Percentiles rank a stretch among this genome's conserved stretches.
These are phyloP conservation scores for Drosophila willistoni DNA, from an alignment of 1,140 invertebrate species.

Conservation along the genomic window DNA sequence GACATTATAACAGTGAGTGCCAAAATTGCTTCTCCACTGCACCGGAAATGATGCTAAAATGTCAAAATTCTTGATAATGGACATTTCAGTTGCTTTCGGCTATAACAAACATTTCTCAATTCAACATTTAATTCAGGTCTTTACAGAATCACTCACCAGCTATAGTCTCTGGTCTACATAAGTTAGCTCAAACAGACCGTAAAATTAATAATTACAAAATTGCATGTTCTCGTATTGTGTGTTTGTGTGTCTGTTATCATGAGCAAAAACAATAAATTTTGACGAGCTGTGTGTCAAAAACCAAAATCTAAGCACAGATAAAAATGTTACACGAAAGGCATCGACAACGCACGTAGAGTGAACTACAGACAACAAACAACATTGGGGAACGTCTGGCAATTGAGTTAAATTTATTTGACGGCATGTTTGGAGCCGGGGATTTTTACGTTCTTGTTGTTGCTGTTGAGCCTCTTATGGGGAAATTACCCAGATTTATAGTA, in stretches of 20 bases:
- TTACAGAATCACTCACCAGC: slow-evolving; percentile 23
- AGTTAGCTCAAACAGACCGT: slow-evolving; percentile 66
- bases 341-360: slow-evolving; percentile 20
- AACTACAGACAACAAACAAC: slow-evolving; percentile 24
- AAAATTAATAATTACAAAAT: slow-evolving; percentile 76
- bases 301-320: slow-evolving; percentile 56
- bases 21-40: slow-evolving; percentile 37
- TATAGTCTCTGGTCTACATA: slow-evolving; percentile 14
- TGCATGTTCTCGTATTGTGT: slow-evolving; percentile 53
- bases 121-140: slow-evolving; percentile 18
- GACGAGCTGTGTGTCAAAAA: slow-evolving; percentile 37
- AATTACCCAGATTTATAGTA: slow-evolving; percentile 23
- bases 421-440: slow-evolving; percentile 25
- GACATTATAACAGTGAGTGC: slow-evolving; percentile 38
- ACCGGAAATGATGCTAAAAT: slow-evolving; percentile 42
- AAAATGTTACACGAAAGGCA: slow-evolving; percentile 51
- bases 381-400: slow-evolving; percentile 50
- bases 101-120: slow-evolving; percentile 18
- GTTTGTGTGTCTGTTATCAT: slow-evolving; percentile 34
- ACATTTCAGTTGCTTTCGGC: slow-evolving; percentile 8
- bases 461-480: slow-evolving; percentile 50
- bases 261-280: slow-evolving; percentile 62
- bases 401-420: slow-evolving; percentile 56
- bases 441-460: slow-evolving; percentile 30
- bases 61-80: slow-evolving; percentile 2